These are phyloP conservation scores for Nannospalax galili DNA, from an alignment of 2,113 vertebrate genomes.

Conservation along the genomic window DNA sequence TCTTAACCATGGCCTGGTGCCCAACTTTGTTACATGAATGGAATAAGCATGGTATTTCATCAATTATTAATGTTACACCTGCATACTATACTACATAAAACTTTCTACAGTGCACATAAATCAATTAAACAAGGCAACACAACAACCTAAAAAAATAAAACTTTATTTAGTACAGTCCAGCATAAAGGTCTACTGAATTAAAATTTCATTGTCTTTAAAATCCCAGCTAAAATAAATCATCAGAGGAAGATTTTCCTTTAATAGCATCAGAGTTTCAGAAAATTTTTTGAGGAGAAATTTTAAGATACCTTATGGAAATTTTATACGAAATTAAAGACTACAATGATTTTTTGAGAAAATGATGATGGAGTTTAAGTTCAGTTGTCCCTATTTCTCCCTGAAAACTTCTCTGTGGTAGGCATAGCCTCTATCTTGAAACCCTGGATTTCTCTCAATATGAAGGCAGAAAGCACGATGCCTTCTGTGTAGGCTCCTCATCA, in stretches of 20 bases:
- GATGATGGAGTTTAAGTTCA: not conserved
- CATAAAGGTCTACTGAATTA: conserved; percentile 60
- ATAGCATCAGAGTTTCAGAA: conserved; percentile 52
- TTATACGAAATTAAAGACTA: conserved; percentile 41
- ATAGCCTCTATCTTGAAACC: not conserved
- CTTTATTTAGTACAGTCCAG: conserved; percentile 59
- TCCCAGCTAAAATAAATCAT: conserved; percentile 60
- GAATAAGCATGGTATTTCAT: conserved; percentile 63
- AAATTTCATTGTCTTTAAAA: conserved; percentile 64
- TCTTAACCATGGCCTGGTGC: conserved; percentile 53
- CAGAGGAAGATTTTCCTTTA: not conserved
- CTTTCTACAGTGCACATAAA: conserved; percentile 62
- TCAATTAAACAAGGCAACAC: conserved; percentile 75
- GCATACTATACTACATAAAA: conserved; percentile 51
- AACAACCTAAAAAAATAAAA: conserved; percentile 55
- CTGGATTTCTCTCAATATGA: not conserved
- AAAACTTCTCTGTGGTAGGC: not conserved
- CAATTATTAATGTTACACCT: conserved; percentile 67
- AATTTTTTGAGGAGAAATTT: conserved; percentile 49
- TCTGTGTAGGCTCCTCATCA: not conserved
- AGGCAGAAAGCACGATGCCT: not conserved
- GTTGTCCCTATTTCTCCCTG: not conserved
- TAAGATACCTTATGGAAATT: conserved; percentile 41
- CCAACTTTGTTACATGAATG: conserved; percentile 62
- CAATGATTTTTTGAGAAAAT: conserved; percentile 24